Evolutionary conservation across 2,113 vertebrate genomes (phyloP).

Genomic region (Nematolebias whitei): DNA sequence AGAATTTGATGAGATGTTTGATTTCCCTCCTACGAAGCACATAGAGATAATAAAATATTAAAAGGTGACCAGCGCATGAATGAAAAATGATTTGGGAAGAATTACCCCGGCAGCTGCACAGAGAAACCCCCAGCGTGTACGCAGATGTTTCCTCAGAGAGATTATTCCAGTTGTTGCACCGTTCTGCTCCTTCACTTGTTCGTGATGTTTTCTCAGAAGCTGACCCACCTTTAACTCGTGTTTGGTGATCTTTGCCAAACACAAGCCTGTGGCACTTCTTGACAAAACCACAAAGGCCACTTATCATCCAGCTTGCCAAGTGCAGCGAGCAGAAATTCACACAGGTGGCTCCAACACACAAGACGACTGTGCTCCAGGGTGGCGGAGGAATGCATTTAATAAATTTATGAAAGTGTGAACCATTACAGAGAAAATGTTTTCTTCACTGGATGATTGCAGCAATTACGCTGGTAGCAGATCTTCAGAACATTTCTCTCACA

Average conservation of each 20-base stretch:
- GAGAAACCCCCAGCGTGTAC: constrained; percentile 36
- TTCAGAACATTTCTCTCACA: constrained; percentile 50
- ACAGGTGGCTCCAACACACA: background rate
- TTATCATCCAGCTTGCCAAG: constrained; percentile 15
- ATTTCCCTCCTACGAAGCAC: background rate
- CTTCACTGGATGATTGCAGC: constrained; percentile 39
- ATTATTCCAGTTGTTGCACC: constrained; percentile 56
- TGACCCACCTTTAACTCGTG: constrained; percentile 64
- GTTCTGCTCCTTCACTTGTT: constrained; percentile 9
- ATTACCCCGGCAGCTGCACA: constrained; percentile 46
- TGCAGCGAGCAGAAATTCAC: constrained; percentile 21
- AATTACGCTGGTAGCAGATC: constrained; percentile 60
- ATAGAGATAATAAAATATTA: background rate
- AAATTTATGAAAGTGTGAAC: constrained; percentile 25
- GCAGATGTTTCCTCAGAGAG: constrained; percentile 43
- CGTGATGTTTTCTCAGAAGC: constrained; percentile 33
- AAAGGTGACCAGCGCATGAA: constrained; percentile 29
- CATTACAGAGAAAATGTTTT: constrained; percentile 29
- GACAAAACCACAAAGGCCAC: constrained; percentile 37
- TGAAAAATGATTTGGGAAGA: constrained; percentile 38
- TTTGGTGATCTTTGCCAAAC: constrained; percentile 32
- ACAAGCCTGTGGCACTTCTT: constrained; percentile 25
- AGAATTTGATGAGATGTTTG: no score
- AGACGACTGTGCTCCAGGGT: constrained; percentile 11
- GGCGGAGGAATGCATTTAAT: constrained; percentile 29